phyloP scores from a whole-genome alignment of 2,797 vertebrate species.

The Enteromius treurensis region DNA sequence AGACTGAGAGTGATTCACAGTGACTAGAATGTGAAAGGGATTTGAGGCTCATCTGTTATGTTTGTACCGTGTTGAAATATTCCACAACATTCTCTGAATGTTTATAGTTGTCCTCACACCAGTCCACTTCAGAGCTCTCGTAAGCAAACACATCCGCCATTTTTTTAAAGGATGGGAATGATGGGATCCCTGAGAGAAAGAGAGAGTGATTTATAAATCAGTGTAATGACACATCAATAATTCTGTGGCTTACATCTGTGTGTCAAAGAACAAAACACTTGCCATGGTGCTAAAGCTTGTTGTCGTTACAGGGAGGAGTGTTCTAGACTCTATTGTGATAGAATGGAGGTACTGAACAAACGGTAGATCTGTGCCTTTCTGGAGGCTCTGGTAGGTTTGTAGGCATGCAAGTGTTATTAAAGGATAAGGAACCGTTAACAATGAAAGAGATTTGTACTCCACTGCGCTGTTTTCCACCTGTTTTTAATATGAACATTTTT shows the following conservation, averaged over 20 bases:
- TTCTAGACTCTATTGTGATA: conserved; percentile 15
- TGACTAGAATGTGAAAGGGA: conserved; percentile 1
- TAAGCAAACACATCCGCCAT: conserved; percentile 88
- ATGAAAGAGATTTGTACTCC: neutral
- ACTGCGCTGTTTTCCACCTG: neutral
- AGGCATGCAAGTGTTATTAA: neutral
- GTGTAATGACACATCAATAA: neutral
- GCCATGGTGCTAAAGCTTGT: conserved; percentile 15
- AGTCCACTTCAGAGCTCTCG: conserved; percentile 92
- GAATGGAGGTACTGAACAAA: conserved; percentile 33
- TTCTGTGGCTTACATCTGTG: neutral
- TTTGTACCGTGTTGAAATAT: conserved; percentile 93
- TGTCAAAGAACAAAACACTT: conserved; percentile 12
- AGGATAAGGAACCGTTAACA: neutral
- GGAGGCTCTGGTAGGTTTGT: neutral
- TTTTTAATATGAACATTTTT: neutral
- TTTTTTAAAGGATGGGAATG: conserved; percentile 66
- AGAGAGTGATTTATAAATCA: neutral
- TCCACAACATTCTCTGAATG: conserved; percentile 87
- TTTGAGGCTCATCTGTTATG: neutral
- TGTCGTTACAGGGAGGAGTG: conserved; percentile 19
- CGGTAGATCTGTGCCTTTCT: conserved; percentile 1
- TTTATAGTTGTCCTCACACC: conserved; percentile 93
- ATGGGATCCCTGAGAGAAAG: conserved; percentile 66
- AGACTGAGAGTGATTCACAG: neutral